Percentiles rank a stretch among this genome's conserved stretches.
phyloP scores from a whole-genome alignment of 2,888 invertebrate species.

The Orchesellides sinensis region DNA sequence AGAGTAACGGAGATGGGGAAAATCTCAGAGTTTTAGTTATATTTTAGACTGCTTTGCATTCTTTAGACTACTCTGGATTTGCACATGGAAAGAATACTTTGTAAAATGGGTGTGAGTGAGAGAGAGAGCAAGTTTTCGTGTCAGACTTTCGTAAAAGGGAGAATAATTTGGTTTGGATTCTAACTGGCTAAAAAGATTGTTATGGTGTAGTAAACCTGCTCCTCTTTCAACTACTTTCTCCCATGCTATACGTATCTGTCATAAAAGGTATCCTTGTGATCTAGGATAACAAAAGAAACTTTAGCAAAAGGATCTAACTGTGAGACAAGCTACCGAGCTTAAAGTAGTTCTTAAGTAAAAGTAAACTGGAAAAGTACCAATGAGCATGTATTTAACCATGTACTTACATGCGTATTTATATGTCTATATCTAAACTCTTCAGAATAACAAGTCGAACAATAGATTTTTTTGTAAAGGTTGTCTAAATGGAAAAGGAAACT shows the following conservation, averaged over 20 bases:
- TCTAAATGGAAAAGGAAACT: constrained; percentile 23
- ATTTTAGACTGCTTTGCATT: constrained; percentile 49
- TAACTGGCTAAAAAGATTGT: constrained; percentile 19
- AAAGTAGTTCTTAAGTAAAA: constrained; percentile 32
- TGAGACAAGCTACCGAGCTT: background rate
- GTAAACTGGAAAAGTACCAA: constrained; percentile 26
- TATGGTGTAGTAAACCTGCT: constrained; percentile 22
- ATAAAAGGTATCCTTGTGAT: background rate
- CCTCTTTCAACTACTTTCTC: constrained; percentile 17
- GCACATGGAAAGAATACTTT: constrained; percentile 55
- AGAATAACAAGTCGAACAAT: constrained; percentile 33
- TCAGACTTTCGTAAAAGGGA: constrained; percentile 32
- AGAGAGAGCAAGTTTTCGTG: constrained; percentile 35
- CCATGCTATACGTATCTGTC: background rate
- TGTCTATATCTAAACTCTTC: too few relatives aligned
- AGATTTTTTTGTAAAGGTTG: background rate
- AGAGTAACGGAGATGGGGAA: constrained; percentile 9
- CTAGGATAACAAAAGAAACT: constrained; percentile 29
- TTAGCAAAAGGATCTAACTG: background rate
- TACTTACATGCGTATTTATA: too few relatives aligned
- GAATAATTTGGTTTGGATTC: constrained; percentile 53
- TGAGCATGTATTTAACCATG: constrained; percentile 31
- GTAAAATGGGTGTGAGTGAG: constrained; percentile 10
- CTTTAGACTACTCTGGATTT: constrained; percentile 37
- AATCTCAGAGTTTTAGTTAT: constrained; percentile 27